Evolutionary conservation across 2,113 vertebrate species (phyloP).

Genomic region (Tragelaphus strepsiceros): DNA sequence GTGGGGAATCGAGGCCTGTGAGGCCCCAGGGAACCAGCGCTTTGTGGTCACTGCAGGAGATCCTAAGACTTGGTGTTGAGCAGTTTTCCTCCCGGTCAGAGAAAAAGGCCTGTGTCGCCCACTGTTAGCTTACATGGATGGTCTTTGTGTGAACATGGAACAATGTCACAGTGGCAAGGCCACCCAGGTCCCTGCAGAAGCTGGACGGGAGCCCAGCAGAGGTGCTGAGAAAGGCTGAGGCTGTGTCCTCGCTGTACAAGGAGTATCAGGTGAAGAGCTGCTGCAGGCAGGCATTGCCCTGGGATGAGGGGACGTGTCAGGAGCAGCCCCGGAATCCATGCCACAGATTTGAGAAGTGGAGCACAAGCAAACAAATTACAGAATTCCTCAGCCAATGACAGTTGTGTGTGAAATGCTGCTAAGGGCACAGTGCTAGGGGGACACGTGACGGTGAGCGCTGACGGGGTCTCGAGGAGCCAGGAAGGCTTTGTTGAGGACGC

Average conservation of each 20-base stretch:
- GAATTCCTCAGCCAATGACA: no score
- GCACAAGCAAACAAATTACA: not conserved
- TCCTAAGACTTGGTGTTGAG: not conserved
- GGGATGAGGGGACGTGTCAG: rapidly evolving
- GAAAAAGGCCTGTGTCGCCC: not conserved
- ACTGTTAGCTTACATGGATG: not conserved
- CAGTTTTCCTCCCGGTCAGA: not conserved
- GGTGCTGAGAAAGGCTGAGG: not conserved
- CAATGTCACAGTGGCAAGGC: not conserved
- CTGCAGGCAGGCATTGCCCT: rapidly evolving
- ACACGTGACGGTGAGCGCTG: rapidly evolving
- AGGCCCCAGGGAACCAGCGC: not conserved
- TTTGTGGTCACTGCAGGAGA: not conserved
- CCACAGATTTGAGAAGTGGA: not conserved
- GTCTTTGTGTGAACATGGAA: not conserved
- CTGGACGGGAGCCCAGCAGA: rapidly evolving
- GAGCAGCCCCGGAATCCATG: not conserved
- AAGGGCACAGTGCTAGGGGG: not conserved
- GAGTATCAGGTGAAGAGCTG: not conserved
- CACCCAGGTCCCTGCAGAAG: no score
- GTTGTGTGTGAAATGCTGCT: not conserved
- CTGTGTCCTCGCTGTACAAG: rapidly evolving
- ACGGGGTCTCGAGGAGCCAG: rapidly evolving
- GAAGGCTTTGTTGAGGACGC: not conserved
- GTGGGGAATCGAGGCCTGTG: rapidly evolving